These are phyloP conservation scores for Phasianus colchicus DNA, from an alignment of 2,113 vertebrate species.

Conservation along the genomic window DNA sequence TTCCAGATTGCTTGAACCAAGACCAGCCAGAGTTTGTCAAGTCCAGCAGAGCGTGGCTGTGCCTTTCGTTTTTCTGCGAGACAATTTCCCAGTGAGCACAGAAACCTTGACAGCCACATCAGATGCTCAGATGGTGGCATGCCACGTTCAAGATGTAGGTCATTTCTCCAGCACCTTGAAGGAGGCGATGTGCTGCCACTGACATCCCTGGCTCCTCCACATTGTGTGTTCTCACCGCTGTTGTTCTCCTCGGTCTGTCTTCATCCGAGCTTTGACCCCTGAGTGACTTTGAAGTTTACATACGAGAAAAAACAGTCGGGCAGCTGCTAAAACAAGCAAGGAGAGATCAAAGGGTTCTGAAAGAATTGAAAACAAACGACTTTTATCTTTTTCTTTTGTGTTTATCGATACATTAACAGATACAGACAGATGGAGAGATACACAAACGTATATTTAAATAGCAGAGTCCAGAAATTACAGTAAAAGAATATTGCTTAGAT, in stretches of 20 bases:
- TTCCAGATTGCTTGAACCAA: conserved; percentile 21
- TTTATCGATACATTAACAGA: conserved; percentile 64
- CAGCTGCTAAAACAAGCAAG: conserved; percentile 69
- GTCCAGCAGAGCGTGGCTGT: neutral
- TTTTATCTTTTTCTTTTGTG: conserved; percentile 62
- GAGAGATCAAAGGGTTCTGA: conserved; percentile 50
- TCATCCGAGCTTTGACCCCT: conserved; percentile 63
- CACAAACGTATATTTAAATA: neutral
- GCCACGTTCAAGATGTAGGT: neutral
- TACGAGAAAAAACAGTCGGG: conserved; percentile 57
- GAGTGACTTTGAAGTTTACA: conserved; percentile 73
- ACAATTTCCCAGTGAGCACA: neutral
- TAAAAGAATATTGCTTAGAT: conserved; percentile 35
- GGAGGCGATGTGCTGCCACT: neutral
- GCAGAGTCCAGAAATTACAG: neutral
- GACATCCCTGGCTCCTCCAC: conserved; percentile 20
- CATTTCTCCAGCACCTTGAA: neutral
- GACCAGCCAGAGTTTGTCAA: conserved; percentile 40
- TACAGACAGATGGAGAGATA: conserved; percentile 38
- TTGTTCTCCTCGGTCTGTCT: conserved; percentile 41
- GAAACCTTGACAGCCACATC: neutral
- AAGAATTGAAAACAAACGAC: conserved; percentile 70
- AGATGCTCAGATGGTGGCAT: neutral
- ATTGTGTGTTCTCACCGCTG: neutral
- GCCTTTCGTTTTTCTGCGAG: neutral